These are phyloP conservation scores for Volucella inflata DNA, from an alignment of 2,888 invertebrate species.

Conservation along the genomic window DNA sequence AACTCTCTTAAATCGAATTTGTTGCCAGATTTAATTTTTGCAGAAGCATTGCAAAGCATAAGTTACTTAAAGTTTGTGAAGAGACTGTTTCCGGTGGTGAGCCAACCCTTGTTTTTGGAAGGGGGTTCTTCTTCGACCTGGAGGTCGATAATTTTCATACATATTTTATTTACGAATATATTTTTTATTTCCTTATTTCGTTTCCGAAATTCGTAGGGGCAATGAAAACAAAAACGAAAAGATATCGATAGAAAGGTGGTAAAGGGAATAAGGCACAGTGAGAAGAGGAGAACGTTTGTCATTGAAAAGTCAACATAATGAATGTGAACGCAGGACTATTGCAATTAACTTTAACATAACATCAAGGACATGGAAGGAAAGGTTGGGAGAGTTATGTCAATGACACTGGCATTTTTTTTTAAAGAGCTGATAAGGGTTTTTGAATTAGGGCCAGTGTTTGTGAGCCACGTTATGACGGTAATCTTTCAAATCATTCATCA, in stretches of 20 bases:
- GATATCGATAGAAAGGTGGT: background rate
- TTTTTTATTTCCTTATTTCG: background rate
- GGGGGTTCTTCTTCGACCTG: background rate
- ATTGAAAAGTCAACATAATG: constrained; percentile 7
- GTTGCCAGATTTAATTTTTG: constrained; percentile 54
- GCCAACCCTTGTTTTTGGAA: too few relatives aligned
- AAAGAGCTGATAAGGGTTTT: background rate
- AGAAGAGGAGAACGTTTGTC: background rate
- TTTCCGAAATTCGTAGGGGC: too few relatives aligned
- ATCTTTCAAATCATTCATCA: too few relatives aligned
- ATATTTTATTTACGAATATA: constrained; percentile 25
- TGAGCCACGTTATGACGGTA: too few relatives aligned
- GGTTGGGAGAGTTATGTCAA: background rate
- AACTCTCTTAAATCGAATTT: constrained; percentile 27
- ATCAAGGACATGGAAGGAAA: background rate
- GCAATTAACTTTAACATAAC: constrained; percentile 22
- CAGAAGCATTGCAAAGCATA: constrained; percentile 13
- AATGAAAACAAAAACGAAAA: background rate
- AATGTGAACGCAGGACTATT: constrained; percentile 35
- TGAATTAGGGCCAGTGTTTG: too few relatives aligned
- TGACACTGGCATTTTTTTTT: background rate
- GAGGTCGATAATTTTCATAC: constrained; percentile 60
- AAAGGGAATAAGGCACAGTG: background rate
- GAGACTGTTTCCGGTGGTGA: background rate
- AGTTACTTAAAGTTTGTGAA: background rate